Percentiles rank a stretch among this genome's conserved stretches.
phyloP scores from a whole-genome alignment of 2,888 invertebrate species.

The Nephrotoma flavescens region DNA sequence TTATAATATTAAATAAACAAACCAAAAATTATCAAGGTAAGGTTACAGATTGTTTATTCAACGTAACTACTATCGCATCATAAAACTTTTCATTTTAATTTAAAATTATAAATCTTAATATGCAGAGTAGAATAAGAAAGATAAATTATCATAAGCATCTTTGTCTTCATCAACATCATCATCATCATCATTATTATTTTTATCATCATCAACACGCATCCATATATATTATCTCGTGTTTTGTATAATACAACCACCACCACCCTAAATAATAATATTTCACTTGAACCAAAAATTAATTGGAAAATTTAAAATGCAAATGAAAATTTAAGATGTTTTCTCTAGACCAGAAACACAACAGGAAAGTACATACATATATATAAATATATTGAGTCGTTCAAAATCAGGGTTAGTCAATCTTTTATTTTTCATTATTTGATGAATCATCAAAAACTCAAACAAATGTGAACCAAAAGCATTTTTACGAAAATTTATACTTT shows the following conservation, averaged over 20 bases:
- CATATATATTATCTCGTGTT: neutral
- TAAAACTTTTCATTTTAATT: neutral
- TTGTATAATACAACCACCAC: neutral
- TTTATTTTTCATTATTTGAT: neutral
- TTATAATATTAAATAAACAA: neutral
- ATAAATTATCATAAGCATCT: neutral
- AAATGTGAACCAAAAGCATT: too few relatives aligned
- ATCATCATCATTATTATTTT: neutral
- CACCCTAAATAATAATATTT: neutral
- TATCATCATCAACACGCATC: neutral
- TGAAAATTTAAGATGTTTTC: neutral
- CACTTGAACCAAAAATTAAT: neutral
- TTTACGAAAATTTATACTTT: too few relatives aligned
- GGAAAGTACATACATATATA: neutral
- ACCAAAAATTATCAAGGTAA: neutral
- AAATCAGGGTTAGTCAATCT: neutral
- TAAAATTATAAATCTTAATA: neutral
- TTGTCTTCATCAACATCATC: neutral
- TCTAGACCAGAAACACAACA: neutral
- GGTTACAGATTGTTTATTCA: neutral
- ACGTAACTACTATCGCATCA: neutral
- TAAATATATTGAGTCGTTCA: neutral
- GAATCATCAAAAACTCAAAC: too few relatives aligned
- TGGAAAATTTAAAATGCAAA: neutral
- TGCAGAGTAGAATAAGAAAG: neutral